Evolutionary conservation across 1,140 invertebrate genomes (phyloP), one percentile per base, ranked within the genome.

Genomic region (Apis dorsata): DNA sequence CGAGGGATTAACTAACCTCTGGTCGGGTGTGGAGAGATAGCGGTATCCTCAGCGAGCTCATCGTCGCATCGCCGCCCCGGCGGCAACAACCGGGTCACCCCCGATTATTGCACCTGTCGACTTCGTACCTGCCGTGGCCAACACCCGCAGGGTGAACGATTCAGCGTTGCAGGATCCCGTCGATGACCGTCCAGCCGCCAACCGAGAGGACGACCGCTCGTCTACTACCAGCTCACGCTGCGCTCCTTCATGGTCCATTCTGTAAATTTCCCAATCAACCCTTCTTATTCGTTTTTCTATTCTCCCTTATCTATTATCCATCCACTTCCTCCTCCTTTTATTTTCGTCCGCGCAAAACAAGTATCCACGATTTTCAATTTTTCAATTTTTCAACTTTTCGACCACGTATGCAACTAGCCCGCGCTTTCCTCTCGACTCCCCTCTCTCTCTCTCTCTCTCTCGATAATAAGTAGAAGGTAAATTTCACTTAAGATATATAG

Each of bases 51-150:
- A 90, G 86, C 90, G 92, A 90, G 90, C 92, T 94, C 93, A 94
- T 94, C 92, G 91, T 93, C 92, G 93, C 92, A 93, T 93, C 90
- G 92, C 90, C 91, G 90, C 90, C 87, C 89, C 89, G 90, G 90
- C 88, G 89, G 87, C 86, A 81, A 87, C 88, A 90, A 88, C 89
- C 84, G 83, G 78, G 90, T 88, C 87, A 90, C 87, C 90, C 86
- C 81, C 85, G 87, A 88, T 87, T 87, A 87, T 88, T 79, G 81
- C 85, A 83, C 85, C 89, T 88, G 81, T 87, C 86, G 84, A 88
- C 81, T 88, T 84, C 86, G 89, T 85, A 80, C 77, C 84, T 88
- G 79, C 83, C 78, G 77, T 68, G 77, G 73, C 60, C 72, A 79
- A 88, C 85, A 83, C 86, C 74, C 86, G 84, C 82, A 76, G 74